Evolutionary conservation across 2,888 invertebrate genomes (phyloP).

Genomic region (Auanema sp.): DNA sequence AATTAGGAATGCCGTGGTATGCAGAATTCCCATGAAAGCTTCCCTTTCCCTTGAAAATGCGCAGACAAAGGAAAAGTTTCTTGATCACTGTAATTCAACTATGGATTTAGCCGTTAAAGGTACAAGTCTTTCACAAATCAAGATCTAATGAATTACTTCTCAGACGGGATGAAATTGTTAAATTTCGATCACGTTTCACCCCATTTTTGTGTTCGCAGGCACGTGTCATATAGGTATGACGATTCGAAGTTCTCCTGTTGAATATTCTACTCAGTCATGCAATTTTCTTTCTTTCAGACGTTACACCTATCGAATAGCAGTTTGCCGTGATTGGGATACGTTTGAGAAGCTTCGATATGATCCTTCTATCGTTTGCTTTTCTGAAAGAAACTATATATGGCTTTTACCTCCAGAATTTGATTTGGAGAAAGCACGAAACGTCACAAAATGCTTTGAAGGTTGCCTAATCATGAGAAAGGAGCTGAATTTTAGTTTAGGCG

Average conservation of each 20-base stretch:
- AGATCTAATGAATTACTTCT: not conserved
- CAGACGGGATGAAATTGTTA: constrained; percentile 23
- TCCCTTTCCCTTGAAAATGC: constrained; percentile 21
- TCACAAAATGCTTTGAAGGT: constrained; percentile 43
- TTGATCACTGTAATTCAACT: constrained; percentile 23
- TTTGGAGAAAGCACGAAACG: constrained; percentile 25
- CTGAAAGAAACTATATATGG: constrained; percentile 47
- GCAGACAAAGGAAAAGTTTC: constrained; percentile 19
- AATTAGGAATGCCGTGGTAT: constrained; percentile 39
- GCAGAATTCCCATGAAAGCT: constrained; percentile 23
- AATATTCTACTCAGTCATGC: too few species aligned
- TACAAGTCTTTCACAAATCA: not conserved
- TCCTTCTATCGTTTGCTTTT: constrained; percentile 44
- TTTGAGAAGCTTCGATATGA: constrained; percentile 34
- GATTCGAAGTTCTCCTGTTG: not conserved
- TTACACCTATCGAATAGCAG: constrained; percentile 54
- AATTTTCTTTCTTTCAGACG: constrained; percentile 27
- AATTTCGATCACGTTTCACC: constrained; percentile 50
- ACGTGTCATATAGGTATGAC: constrained; percentile 44
- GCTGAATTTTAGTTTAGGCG: constrained; percentile 26
- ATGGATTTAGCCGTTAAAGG: constrained; percentile 18
- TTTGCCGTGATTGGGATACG: constrained; percentile 29
- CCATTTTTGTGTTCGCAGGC: constrained; percentile 50
- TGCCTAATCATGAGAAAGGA: not conserved
- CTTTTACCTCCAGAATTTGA: constrained; percentile 44